Evolutionary conservation across 2,888 invertebrate species (phyloP), one percentile per base, ranked within the genome.

Genomic region (Pachydiplax longipennis): DNA sequence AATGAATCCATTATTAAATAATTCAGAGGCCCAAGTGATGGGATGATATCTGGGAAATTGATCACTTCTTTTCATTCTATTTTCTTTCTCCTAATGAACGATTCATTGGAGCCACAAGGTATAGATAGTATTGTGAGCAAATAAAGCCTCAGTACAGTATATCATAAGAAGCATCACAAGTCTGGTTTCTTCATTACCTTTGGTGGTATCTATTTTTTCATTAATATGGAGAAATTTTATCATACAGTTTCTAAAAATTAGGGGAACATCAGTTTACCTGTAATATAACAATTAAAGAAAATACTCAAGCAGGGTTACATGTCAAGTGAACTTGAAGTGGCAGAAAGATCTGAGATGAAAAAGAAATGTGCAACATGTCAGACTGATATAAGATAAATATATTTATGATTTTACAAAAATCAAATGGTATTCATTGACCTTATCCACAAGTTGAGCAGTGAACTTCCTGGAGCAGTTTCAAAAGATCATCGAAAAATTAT

Each of bases 1-100:
- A 65, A 87, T 87, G 87, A 87, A 87, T 87, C 87, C 87, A 87
- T 61, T 87, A 87, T 40, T 87, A 87, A 87, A 87, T 61, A 58
- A 87, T 65, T 58, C 87, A 37, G 87, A 87, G 12, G 48, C 87
- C 40, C 87, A 87, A 87, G 87, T 65, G 5, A 87, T 87, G 87
- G 87, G 87, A 87, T 87, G 87, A 87, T 61, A 87, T 65, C 35
- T n/a, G 37, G 37, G 61, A 61, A 65, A 65, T 58, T 87, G 61
- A 87, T 61, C n/a, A 48, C 61, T 35, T 53, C 35, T 61, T 87
- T 87, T 12, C 35, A 87, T 61, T 65, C 61, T 87, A 61, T 61
- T 61, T 87, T 58, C 61, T 65, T 61, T 87, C 65, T 87, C 87
- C 65, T 61, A n/a, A 40, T 61, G 87, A 87, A 61, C 87, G 65